Evolutionary conservation across 1,140 invertebrate genomes (phyloP), one percentile per base, ranked within the genome.

Genomic region (Diorhabda elongata): DNA sequence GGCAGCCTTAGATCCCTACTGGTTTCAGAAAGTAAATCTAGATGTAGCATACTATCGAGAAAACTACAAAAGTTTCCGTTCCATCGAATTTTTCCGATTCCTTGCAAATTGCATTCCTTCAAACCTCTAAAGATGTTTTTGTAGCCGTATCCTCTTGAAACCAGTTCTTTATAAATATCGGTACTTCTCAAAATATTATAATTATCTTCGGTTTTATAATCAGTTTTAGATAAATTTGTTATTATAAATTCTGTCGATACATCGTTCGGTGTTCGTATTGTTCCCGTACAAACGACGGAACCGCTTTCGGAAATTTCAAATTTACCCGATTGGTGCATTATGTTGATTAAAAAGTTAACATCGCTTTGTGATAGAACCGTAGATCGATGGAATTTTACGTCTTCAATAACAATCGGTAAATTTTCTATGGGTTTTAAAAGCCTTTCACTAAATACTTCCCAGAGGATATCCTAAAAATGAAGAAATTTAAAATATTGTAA

Each of bases 31-130:
- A 98, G 81, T 71, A 98, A 91, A 60, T 86, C 87, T 71, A 96
- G 94, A 80, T 98, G 96, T 11, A 98, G 85, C 89, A 98, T 93
- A 0, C 93, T 96, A 77, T 98, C 96, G 75, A 98, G 88, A 81
- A 90, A 98, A 4, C 93, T 89, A 61, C 97, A 88, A 95, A 95
- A 98, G 77, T 97, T 92, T 58, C 89, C 86, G n/a, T 86, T 85
- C 96, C 96, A 98, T 64, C 86, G 80, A 57, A 96, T 79, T 73
- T 87, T 83, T 8, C 92, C 93, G 58, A 74, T 75, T 42, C 88
- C 91, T 73, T 86, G 83, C 68, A 89, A 87, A 75, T 94, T 89
- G 0, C 89, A 83, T 5, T 83, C 76, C 3, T 83, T 79, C 71
- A 96, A 89, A 42, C 92, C 95, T 73, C 91, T 88, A 85, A 98